These are phyloP conservation scores for Trachymyrmex septentrionalis DNA, from an alignment of 1,140 invertebrate genomes.

Conservation along the genomic window DNA sequence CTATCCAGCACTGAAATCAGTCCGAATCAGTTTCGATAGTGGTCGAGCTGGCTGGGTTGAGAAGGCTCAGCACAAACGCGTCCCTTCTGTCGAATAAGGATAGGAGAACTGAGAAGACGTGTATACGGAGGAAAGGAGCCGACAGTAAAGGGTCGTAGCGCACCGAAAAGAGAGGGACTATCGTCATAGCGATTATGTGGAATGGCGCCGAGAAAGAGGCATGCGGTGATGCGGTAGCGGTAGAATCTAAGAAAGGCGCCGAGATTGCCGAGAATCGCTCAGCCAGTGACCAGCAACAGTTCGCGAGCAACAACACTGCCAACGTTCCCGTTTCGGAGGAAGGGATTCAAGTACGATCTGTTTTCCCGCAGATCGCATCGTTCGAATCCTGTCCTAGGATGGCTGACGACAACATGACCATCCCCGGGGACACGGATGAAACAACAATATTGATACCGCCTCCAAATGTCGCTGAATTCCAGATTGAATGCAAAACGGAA, in stretches of 20 bases:
- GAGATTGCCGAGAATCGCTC: not conserved
- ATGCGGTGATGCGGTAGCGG: not conserved
- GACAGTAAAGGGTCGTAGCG: not conserved
- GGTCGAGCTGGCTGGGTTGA: slow-evolving; percentile 32
- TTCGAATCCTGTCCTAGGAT: not conserved
- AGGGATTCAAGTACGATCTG: not conserved
- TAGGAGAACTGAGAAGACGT: not conserved
- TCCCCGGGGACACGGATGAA: not conserved
- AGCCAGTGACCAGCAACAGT: not conserved
- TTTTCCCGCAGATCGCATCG: not conserved
- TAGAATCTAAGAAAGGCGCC: not conserved
- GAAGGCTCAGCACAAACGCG: not conserved
- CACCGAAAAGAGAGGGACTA: not conserved
- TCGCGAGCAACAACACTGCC: not conserved
- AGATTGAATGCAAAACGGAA: slow-evolving; percentile 25
- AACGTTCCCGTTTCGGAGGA: not conserved
- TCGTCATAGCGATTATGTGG: not conserved
- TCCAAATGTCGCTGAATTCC: not conserved
- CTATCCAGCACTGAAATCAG: slow-evolving; percentile 13
- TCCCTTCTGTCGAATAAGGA: slow-evolving; percentile 1
- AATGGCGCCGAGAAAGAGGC: not conserved
- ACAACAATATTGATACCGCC: not conserved
- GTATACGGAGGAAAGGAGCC: not conserved
- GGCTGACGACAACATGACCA: not conserved
- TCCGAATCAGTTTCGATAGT: not conserved